Base-by-base conservation (phyloP, 2,113 vertebrate species). In the Sakesphorus luctuosus region DNA sequence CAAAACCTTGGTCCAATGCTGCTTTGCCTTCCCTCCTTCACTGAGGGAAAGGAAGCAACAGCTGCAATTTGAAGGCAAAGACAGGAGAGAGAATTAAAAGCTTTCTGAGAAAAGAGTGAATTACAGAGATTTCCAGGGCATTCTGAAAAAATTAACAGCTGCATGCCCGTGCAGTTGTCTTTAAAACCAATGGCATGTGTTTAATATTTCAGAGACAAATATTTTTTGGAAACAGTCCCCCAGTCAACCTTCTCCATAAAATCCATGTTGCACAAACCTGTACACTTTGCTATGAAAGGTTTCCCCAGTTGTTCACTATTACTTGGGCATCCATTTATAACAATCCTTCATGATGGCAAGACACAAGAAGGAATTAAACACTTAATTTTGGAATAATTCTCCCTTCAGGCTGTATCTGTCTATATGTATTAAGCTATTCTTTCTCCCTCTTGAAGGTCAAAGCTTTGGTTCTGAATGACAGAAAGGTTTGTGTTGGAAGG, bases 1-100 rank as follows among this genome's bases (percentile, higher is more conserved):
- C 20, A 67, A 74, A 79, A 23, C 20, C 36, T 10, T 4, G 2
- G 23, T 19, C 11, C 7, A 28, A 4, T 0, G 0, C 50, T 55
- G 35, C 59, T 76, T 59, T 80, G 72, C 53, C 83, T 76, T 26
- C 33, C 46, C 29, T 47, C 33, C 24, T 26, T 53, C 40, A 14
- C 17, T 10, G 10, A 75, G 21, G 49, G 29, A 62, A 77, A 74
- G 55, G 52, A 89, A 55, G 47, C 14, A 76, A 81, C 3, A 81
- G 40, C 17, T 3, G 14, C 46, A 72, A 9, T 40, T 55, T 35
- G 58, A 85, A 56, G 38, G 28, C 29, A 91, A 78, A 61, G 20
- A 47, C 3, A 2, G 20, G 25, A 87, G 33, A 38, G 35, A 46
- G 18, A 81, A 84, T 43, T 3, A 58, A 58, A 69, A 53, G 35